Evolutionary conservation across 2,113 vertebrate genomes (phyloP).

Genomic region (Passer domesticus): DNA sequence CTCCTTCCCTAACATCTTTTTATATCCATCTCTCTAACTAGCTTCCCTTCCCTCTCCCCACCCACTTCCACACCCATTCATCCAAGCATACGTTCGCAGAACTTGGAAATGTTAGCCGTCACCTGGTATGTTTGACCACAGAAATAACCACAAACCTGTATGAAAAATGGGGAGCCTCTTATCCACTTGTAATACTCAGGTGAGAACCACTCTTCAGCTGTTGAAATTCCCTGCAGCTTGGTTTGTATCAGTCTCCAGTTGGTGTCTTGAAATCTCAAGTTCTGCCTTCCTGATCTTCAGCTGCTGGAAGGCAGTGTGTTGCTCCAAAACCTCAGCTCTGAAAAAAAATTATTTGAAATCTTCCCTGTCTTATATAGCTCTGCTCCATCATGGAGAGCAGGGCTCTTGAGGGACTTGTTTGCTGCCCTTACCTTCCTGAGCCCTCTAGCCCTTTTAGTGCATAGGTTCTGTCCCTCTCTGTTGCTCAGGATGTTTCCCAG

Average conservation of each 20-base stretch:
- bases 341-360: background rate
- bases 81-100: conserved; percentile 64
- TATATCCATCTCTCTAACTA: conserved; percentile 65
- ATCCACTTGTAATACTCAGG: conserved; percentile 59
- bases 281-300: background rate
- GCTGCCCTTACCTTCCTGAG: background rate
- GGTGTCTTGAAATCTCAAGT: background rate
- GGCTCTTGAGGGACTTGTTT: background rate
- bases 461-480: background rate
- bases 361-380: background rate
- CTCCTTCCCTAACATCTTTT: conserved; percentile 50
- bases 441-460: background rate
- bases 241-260: conserved; percentile 22
- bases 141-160: conserved; percentile 68
- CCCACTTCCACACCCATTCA: conserved; percentile 46
- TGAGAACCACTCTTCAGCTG: conserved; percentile 68
- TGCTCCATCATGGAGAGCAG: background rate
- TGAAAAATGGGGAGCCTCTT: conserved; percentile 65
- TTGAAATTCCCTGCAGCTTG: conserved; percentile 63
- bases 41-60: conserved; percentile 53
- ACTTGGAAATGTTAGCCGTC: conserved; percentile 67
- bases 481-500: conserved; percentile 58
- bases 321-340: background rate
- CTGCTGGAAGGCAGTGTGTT: background rate
- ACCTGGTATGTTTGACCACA: conserved; percentile 70